These are phyloP conservation scores for Dipodomys stephensi DNA, from an alignment of 2,113 vertebrate genomes.

Conservation along the genomic window DNA sequence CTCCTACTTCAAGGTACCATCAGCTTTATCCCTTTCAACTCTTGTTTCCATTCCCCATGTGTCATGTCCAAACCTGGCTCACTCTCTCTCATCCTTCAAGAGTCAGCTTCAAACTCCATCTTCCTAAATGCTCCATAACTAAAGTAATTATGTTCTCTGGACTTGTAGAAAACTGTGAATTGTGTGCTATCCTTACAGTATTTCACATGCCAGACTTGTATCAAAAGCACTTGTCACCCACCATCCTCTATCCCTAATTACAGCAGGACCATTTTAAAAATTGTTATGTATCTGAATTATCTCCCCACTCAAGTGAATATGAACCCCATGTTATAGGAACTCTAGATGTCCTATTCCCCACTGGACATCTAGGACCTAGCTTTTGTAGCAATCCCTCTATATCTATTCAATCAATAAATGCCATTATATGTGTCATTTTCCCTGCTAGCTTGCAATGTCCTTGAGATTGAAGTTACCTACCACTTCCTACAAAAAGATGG, in stretches of 20 bases:
- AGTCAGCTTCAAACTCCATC: neutral
- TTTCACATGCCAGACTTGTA: neutral
- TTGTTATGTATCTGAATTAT: neutral
- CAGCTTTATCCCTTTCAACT: neutral
- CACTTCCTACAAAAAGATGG: neutral
- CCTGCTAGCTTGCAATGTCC: neutral
- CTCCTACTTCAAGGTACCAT: neutral
- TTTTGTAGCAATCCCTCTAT: neutral
- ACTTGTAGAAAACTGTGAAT: neutral
- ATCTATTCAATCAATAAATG: neutral
- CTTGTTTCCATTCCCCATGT: neutral
- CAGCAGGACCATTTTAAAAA: neutral
- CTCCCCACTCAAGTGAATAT: neutral
- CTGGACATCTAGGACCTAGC: neutral
- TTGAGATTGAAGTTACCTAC: neutral
- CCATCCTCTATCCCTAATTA: neutral
- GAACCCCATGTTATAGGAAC: neutral
- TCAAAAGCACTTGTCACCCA: neutral
- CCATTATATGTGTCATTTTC: neutral
- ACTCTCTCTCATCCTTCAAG: neutral
- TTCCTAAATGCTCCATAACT: neutral
- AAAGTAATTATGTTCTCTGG: neutral
- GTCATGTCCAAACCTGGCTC: neutral
- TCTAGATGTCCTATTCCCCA: neutral
- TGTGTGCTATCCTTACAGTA: neutral